A percentile compares a stretch with the other conserved stretches of the same genome.
These are phyloP conservation scores for Semotilus atromaculatus DNA, from an alignment of 2,797 vertebrate genomes.

Conservation along the genomic window DNA sequence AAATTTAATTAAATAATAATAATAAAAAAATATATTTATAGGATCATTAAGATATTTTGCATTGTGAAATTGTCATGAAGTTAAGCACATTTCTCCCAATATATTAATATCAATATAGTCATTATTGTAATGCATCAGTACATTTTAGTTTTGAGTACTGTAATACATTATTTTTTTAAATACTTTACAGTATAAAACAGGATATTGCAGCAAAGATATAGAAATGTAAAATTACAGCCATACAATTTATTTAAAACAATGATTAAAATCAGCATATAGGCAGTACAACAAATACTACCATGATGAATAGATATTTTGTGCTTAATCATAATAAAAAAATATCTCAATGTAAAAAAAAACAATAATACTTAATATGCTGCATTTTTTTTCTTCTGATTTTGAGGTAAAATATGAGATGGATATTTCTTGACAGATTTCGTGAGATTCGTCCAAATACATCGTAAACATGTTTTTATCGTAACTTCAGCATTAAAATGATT, in stretches of 20 bases:
- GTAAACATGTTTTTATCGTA: not conserved
- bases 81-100: not conserved
- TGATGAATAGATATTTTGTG: not conserved
- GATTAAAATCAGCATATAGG: not conserved
- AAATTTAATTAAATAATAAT: not conserved
- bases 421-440: not conserved
- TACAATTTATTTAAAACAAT: not conserved
- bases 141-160: not conserved
- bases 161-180: too few relatives aligned
- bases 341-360: not conserved
- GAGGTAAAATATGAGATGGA: not conserved
- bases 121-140: not conserved
- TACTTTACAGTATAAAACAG: conserved; percentile 1
- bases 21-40: not conserved
- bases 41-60: not conserved
- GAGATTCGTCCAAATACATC: not conserved
- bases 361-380: not conserved
- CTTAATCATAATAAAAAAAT: not conserved
- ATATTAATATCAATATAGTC: not conserved
- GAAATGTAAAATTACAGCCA: not conserved
- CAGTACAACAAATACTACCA: not conserved
- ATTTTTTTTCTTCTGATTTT: not conserved
- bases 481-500: conserved; percentile 2
- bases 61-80: not conserved
- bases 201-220: not conserved